phyloP scores from a whole-genome alignment of 2,797 vertebrate genomes.

The Notamacropus eugenii region DNA sequence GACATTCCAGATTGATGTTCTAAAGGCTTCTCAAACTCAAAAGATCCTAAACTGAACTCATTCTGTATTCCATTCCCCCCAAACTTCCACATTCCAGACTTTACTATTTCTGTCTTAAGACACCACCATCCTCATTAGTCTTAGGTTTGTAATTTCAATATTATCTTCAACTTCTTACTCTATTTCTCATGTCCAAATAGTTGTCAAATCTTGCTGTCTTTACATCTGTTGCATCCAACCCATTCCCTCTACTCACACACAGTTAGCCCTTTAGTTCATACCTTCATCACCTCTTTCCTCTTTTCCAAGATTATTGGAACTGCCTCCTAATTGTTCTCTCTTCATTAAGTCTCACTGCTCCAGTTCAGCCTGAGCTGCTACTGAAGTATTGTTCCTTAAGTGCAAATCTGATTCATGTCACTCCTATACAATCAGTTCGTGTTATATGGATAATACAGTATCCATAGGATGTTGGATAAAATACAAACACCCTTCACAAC shows the following conservation, averaged over 20 bases:
- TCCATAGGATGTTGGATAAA: neutral
- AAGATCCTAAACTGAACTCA: neutral
- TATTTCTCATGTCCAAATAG: neutral
- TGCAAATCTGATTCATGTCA: neutral
- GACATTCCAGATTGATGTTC: neutral
- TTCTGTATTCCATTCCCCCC: neutral
- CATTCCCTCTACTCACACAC: neutral
- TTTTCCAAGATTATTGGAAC: neutral
- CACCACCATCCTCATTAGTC: neutral
- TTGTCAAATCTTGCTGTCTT: neutral
- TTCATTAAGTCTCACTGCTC: neutral
- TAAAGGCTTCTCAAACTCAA: neutral
- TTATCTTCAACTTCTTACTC: neutral
- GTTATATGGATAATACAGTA: too few relatives aligned
- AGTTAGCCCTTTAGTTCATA: neutral
- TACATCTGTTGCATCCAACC: neutral
- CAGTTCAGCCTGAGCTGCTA: neutral
- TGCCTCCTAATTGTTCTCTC: neutral
- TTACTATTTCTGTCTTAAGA: neutral
- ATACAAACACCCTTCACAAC: neutral
- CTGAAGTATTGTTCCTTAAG: neutral
- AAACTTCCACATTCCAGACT: neutral
- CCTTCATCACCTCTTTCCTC: neutral
- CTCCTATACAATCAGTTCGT: neutral
- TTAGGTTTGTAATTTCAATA: neutral